Evolutionary conservation across 2,888 invertebrate genomes (phyloP).

Genomic region (Hydrotaea cyrtoneurina): DNA sequence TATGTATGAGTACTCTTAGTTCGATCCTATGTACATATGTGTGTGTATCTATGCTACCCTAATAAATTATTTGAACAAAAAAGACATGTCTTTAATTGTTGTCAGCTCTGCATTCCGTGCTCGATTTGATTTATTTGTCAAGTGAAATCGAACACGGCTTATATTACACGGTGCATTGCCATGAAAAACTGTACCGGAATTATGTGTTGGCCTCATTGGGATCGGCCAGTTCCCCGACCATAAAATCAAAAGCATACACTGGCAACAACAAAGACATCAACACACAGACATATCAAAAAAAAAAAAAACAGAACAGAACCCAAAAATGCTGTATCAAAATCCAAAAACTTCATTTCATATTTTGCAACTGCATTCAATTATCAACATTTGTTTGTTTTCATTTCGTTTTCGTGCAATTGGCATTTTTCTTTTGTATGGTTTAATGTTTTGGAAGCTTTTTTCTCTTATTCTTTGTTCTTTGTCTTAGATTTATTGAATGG

Average conservation of each 20-base stretch:
- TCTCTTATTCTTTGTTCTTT: slow-evolving; percentile 26
- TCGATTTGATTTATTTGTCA: neutral
- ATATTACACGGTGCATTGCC: neutral
- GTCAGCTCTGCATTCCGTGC: neutral
- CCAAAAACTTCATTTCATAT: slow-evolving; percentile 19
- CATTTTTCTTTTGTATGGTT: slow-evolving; percentile 34
- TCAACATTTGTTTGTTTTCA: slow-evolving; percentile 8
- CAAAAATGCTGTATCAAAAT: neutral
- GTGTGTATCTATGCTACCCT: neutral
- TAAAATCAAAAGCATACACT: neutral
- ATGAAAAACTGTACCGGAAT: neutral
- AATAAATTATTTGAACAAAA: no score
- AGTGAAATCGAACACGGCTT: neutral
- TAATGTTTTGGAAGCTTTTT: slow-evolving; percentile 24
- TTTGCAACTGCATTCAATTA: slow-evolving; percentile 32
- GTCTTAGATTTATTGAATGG: slow-evolving; percentile 11
- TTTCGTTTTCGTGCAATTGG: slow-evolving; percentile 28
- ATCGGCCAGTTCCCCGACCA: no score
- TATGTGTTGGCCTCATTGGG: neutral
- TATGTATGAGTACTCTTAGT: slow-evolving; percentile 14
- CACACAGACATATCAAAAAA: neutral
- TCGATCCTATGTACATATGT: neutral
- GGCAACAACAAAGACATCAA: neutral
- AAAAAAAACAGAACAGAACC: neutral
- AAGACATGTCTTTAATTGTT: no score